These are phyloP conservation scores for Drosophila barbarae DNA, from an alignment of 2,888 invertebrate genomes.

Conservation along the genomic window DNA sequence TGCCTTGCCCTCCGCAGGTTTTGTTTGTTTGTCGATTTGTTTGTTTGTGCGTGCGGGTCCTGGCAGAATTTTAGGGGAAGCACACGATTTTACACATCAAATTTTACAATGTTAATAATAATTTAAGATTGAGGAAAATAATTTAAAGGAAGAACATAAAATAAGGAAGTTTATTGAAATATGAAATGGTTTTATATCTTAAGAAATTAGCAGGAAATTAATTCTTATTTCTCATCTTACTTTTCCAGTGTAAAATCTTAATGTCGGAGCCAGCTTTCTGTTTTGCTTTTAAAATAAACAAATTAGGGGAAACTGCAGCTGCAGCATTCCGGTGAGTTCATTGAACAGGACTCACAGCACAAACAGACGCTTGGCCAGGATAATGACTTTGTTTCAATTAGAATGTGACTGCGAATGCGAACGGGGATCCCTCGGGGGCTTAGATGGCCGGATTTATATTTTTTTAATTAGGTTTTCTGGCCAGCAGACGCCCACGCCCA, in stretches of 20 bases:
- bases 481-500: conserved; percentile 20
- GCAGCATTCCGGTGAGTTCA: conserved; percentile 51
- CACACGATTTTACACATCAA: conserved; percentile 8
- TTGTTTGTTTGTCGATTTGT: conserved; percentile 50
- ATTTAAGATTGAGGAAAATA: neutral
- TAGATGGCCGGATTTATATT: conserved; percentile 30
- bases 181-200: neutral
- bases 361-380: conserved; percentile 35
- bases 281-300: conserved; percentile 35
- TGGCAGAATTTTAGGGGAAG: conserved; percentile 3
- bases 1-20: conserved; percentile 52
- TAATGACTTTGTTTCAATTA: conserved; percentile 63
- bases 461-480: conserved; percentile 57
- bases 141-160: too few species aligned
- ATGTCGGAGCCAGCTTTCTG: conserved; percentile 14
- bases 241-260: neutral
- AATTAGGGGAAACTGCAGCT: conserved; percentile 42
- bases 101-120: neutral
- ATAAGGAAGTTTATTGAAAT: neutral
- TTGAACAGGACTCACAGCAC: conserved; percentile 39
- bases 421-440: neutral
- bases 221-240: neutral
- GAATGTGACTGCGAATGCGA: conserved; percentile 22
- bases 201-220: too few species aligned
- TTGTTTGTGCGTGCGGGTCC: conserved; percentile 38